Conservation (phyloP, 2,113 vertebrate genomes). For the Scytalopus superciliaris region DNA sequence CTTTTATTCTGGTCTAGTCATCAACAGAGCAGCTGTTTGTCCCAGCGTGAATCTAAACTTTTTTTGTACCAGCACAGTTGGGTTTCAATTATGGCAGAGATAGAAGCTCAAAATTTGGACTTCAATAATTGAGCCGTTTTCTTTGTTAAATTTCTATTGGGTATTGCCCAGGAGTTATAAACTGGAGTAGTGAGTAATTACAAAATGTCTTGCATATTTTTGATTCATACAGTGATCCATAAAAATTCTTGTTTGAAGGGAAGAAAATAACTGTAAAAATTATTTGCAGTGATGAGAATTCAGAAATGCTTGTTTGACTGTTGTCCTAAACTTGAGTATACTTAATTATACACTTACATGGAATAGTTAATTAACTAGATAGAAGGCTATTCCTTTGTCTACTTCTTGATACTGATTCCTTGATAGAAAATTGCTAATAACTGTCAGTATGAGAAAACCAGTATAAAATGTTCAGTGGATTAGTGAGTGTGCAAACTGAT, state of each 20-base stretch:
- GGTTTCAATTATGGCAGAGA: constrained; percentile 17
- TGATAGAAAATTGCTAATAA: background rate
- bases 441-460: background rate
- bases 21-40: constrained; percentile 33
- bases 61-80: constrained; percentile 33
- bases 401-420: background rate
- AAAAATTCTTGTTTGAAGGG: background rate
- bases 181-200: background rate
- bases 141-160: background rate
- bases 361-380: background rate
- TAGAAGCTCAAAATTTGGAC: constrained; percentile 19
- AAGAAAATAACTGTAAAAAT: background rate
- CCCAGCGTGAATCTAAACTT: constrained; percentile 41
- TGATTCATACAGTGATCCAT: background rate
- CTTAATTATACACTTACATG: background rate
- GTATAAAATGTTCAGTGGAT: background rate
- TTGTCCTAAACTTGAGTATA: background rate
- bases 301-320: background rate
- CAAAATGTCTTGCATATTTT: background rate
- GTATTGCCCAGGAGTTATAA: background rate
- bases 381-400: background rate
- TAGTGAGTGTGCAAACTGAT: background rate
- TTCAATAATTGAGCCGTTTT: background rate
- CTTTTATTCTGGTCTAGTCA: background rate
- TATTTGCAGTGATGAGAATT: background rate